Evolutionary conservation across 1,140 invertebrate genomes (phyloP), one percentile per base, ranked within the genome.

Genomic region (Heliothis subflexa): DNA sequence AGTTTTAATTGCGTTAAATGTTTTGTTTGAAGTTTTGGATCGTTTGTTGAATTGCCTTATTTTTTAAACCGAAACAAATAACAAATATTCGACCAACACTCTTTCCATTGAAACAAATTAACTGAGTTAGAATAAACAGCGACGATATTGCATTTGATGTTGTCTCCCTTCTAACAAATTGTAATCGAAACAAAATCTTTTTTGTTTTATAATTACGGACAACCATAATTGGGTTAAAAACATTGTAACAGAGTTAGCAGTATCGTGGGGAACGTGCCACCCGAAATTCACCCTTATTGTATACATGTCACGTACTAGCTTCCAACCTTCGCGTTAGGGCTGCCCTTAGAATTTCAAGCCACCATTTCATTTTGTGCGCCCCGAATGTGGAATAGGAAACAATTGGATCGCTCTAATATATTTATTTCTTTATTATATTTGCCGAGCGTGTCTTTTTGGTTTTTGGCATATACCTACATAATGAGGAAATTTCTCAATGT

Each of bases 201-300:
- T 54, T 50, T 25, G n/a, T 76, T 59, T 47, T 49, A 59, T 50
- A 28, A 55, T 78, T 81, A 57, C 21, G 59, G 55, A 81, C 77
- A 80, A 52, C 79, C 68, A 75, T 82, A 82, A 86, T 86, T 86
- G 81, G 80, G 80, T 81, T 74, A 78, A 86, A 57, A 85, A 82
- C 76, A 83, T 70, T 79, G 75, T 84, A 85, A 86, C 73, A 80
- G 59, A 81, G 81, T 85, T 85, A 81, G 78, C 78, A 82, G 80
- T 83, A 75, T 78, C 74, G 75, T 50, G 61, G 70, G 16, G 70
- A 78, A 83, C 84, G 80, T 85, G 83, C 59, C 25, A 45, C 33
- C 18, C 66, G 55, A 81, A 80, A 54, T 80, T 80, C 50, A 49
- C 70, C 72, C 62, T 78, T 79, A 70, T 71, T 57, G 45, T 76